Evolutionary conservation across 2,113 vertebrate genomes (phyloP).

Genomic region (Pedionomus torquatus): DNA sequence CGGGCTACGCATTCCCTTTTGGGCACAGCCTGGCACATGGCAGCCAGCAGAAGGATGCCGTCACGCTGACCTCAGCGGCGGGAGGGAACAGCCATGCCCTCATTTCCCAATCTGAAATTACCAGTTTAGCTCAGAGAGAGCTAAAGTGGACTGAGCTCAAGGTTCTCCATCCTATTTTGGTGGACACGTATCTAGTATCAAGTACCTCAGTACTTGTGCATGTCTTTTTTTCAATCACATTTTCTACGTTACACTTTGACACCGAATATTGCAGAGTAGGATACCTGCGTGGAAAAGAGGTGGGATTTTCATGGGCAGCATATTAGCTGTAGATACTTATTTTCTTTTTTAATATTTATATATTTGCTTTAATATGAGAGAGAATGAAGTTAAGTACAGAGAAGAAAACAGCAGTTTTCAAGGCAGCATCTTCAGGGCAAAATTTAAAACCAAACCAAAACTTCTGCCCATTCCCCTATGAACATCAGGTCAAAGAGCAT

Average conservation of each 20-base stretch:
- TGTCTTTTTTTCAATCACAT: not conserved
- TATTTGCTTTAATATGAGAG: not conserved
- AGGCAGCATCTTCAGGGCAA: not conserved
- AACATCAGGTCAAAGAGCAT: not conserved
- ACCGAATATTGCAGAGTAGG: not conserved
- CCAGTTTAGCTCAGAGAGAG: not conserved
- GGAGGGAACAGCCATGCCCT: not conserved
- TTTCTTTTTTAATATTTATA: too few species aligned
- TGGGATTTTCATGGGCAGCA: not conserved
- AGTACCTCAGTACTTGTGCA: not conserved
- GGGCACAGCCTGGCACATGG: not conserved
- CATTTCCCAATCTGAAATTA: not conserved
- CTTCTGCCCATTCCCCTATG: not conserved
- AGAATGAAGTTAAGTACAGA: not conserved
- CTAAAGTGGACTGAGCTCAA: not conserved
- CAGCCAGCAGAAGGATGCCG: not conserved
- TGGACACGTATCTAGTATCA: not conserved
- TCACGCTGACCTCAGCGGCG: accelerated
- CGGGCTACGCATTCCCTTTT: not conserved
- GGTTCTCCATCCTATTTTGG: not conserved
- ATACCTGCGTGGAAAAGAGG: not conserved
- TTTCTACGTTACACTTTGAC: not conserved
- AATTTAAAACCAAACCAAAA: not conserved
- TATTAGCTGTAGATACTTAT: not conserved
- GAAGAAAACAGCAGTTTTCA: not conserved